phyloP scores from a whole-genome alignment of 2,888 invertebrate genomes.

The Clusia tigrina region DNA sequence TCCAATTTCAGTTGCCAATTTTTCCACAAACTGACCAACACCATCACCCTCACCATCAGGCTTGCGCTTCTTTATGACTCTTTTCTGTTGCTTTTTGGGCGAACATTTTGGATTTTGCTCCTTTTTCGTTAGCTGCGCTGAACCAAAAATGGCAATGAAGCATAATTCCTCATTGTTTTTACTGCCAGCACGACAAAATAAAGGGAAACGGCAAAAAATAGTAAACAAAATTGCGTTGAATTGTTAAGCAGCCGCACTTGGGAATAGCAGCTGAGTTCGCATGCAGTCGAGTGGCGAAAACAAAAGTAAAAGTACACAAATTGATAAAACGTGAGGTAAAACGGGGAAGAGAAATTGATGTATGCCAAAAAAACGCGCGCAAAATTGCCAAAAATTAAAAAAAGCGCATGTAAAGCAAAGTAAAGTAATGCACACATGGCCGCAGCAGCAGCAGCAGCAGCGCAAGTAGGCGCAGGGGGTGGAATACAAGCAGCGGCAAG shows the following conservation, averaged over 20 bases:
- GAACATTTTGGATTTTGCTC: background rate
- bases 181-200: background rate
- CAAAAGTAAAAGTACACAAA: background rate
- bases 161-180: constrained; percentile 4
- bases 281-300: background rate
- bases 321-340: background rate
- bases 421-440: background rate
- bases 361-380: background rate
- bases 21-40: too few relatives aligned
- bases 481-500: background rate
- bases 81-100: too few relatives aligned
- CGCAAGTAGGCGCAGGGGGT: background rate
- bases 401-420: too few relatives aligned
- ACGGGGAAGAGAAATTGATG: constrained; percentile 8
- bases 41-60: too few relatives aligned
- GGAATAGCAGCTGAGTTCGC: background rate
- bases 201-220: background rate
- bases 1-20: too few relatives aligned
- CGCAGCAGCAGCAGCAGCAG: background rate
- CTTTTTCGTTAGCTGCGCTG: background rate
- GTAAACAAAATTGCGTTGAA: constrained; percentile 2
- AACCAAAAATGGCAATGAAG: background rate
- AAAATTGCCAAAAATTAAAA: background rate
- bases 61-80: too few relatives aligned
- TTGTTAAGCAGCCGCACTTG: background rate